Percentiles rank a stretch among this genome's conserved stretches.
These are phyloP conservation scores for Anthophora plumipes DNA, from an alignment of 2,888 invertebrate species.

Conservation along the genomic window DNA sequence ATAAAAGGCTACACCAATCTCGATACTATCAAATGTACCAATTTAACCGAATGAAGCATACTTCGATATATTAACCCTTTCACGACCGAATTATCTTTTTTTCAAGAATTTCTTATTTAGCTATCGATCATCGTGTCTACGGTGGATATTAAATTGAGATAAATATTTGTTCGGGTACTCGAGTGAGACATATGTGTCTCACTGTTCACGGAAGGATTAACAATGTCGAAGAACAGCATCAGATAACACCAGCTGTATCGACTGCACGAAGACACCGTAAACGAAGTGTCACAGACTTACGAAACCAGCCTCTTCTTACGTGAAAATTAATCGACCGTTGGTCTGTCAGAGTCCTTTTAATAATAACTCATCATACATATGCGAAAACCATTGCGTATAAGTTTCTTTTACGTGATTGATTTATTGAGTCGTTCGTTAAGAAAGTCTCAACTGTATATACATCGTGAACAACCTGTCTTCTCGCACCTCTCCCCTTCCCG, in stretches of 20 bases:
- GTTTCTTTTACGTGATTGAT: slow-evolving; percentile 77
- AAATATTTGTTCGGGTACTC: too few species aligned
- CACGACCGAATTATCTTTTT: too few species aligned
- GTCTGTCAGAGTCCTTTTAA: slow-evolving; percentile 41
- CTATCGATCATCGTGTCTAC: too few species aligned
- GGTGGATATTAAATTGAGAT: too few species aligned
- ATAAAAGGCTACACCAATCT: too few species aligned
- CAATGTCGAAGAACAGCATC: too few species aligned
- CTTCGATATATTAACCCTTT: too few species aligned
- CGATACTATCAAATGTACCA: too few species aligned
- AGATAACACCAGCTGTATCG: neutral
- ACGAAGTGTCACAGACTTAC: neutral
- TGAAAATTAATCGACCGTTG: slow-evolving; percentile 27
- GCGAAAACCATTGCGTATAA: slow-evolving; percentile 65
- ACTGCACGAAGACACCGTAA: neutral
- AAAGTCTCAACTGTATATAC: slow-evolving; percentile 63
- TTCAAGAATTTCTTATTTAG: too few species aligned
- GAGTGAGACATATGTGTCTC: too few species aligned
- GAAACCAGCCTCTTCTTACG: neutral
- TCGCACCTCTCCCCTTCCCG: slow-evolving; percentile 33
- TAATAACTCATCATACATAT: slow-evolving; percentile 62
- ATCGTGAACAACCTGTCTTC: slow-evolving; percentile 45
- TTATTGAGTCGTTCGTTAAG: slow-evolving; percentile 73
- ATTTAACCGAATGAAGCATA: too few species aligned
- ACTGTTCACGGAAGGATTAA: too few species aligned